phyloP scores from a whole-genome alignment of 2,888 invertebrate genomes.

The Tetropium fuscum region DNA sequence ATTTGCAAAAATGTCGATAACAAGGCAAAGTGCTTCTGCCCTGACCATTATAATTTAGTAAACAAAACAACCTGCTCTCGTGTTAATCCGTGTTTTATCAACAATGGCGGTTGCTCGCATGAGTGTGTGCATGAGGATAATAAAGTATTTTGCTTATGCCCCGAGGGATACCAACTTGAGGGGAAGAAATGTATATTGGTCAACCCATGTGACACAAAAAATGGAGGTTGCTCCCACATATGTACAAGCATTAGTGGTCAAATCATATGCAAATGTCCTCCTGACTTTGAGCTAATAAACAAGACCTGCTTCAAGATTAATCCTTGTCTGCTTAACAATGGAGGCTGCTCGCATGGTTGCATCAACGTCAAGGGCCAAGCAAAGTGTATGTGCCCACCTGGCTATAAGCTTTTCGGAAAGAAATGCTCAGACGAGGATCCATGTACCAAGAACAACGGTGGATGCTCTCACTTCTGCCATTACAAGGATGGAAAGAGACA shows the following conservation, averaged over 20 bases:
- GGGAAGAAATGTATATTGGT: slow-evolving; percentile 50
- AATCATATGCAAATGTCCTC: slow-evolving; percentile 68
- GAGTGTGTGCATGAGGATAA: slow-evolving; percentile 63
- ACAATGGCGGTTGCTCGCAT: slow-evolving; percentile 73
- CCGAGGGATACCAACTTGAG: slow-evolving; percentile 59
- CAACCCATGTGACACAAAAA: slow-evolving; percentile 59
- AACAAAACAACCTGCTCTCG: slow-evolving; percentile 56
- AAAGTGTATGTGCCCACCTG: slow-evolving; percentile 67
- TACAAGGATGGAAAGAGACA: slow-evolving; percentile 60
- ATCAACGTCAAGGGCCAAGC: slow-evolving; percentile 67
- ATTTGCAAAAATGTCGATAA: slow-evolving; percentile 53
- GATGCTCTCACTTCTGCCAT: slow-evolving; percentile 67
- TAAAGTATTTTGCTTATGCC: slow-evolving; percentile 65
- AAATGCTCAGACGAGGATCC: slow-evolving; percentile 66
- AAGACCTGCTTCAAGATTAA: slow-evolving; percentile 62
- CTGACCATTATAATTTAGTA: slow-evolving; percentile 57
- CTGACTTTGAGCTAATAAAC: slow-evolving; percentile 56
- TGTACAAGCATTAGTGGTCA: slow-evolving; percentile 68
- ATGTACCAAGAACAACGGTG: slow-evolving; percentile 59
- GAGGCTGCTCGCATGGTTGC: slow-evolving; percentile 70
- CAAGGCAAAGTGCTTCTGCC: slow-evolving; percentile 68
- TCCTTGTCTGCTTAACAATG: slow-evolving; percentile 63
- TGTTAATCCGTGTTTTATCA: slow-evolving; percentile 58
- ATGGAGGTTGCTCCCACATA: slow-evolving; percentile 67
- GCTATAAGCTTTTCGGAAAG: slow-evolving; percentile 54